Evolutionary conservation across 2,797 vertebrate species (phyloP).

Genomic region (Aulostomus chinensis): DNA sequence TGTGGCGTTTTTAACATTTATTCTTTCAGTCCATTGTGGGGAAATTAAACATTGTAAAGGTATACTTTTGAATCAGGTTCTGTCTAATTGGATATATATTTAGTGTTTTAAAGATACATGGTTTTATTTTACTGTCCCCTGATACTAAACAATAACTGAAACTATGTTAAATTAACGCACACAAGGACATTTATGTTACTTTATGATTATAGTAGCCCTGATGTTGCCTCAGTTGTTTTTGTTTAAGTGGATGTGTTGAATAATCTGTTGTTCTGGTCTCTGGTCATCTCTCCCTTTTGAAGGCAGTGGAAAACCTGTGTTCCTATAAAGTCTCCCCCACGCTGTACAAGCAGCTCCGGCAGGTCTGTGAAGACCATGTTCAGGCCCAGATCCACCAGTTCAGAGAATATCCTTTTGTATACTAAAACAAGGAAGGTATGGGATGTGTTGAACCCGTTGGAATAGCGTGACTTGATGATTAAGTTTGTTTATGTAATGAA

Average conservation of each 20-base stretch:
- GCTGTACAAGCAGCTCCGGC: slow-evolving; percentile 95
- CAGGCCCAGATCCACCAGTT: slow-evolving; percentile 97
- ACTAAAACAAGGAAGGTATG: neutral
- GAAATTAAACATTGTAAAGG: too few species aligned
- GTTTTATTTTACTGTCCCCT: too few species aligned
- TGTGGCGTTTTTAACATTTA: too few species aligned
- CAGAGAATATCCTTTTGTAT: slow-evolving; percentile 97
- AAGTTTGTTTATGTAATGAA: neutral
- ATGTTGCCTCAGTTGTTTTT: neutral
- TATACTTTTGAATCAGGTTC: too few species aligned
- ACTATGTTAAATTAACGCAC: too few species aligned
- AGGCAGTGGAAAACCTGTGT: slow-evolving; percentile 99
- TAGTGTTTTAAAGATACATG: neutral
- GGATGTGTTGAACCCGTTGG: neutral
- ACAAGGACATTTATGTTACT: neutral
- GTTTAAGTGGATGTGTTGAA: neutral
- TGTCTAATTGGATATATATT: too few species aligned
- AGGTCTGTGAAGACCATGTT: slow-evolving; percentile 98
- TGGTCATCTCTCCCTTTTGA: slow-evolving; percentile 34
- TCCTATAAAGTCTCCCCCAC: slow-evolving; percentile 99
- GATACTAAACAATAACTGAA: too few species aligned
- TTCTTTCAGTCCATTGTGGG: too few species aligned
- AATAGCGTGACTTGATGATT: neutral
- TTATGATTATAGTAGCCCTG: neutral
- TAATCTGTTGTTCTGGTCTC: slow-evolving; percentile 7